Conservation (phyloP, 2,797 vertebrate genomes). For the Kryptopterus vitreolus region DNA sequence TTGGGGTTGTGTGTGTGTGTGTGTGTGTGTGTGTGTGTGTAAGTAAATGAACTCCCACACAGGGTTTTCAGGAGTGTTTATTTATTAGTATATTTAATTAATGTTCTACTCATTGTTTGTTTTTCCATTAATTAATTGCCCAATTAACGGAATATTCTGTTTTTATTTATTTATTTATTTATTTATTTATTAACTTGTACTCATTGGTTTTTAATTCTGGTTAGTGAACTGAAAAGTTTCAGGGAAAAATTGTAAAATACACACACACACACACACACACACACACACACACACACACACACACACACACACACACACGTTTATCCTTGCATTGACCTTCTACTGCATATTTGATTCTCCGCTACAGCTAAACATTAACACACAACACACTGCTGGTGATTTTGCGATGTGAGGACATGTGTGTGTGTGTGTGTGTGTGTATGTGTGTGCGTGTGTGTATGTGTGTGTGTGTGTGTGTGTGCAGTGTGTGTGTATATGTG, state of each 20-base stretch:
- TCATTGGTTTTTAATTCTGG: constrained; percentile 6
- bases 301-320: neutral
- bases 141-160: too few relatives aligned
- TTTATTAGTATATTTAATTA: too few relatives aligned
- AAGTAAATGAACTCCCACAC: neutral
- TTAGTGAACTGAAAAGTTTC: too few relatives aligned
- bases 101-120: too few relatives aligned
- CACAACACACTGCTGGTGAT: too few relatives aligned
- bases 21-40: neutral
- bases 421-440: neutral
- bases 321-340: too few relatives aligned
- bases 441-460: neutral
- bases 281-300: neutral
- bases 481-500: neutral
- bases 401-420: neutral
- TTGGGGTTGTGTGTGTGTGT: neutral
- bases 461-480: neutral
- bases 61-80: neutral
- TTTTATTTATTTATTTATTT: neutral
- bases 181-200: neutral
- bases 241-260: too few relatives aligned
- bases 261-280: neutral
- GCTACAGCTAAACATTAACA: too few relatives aligned
- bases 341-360: too few relatives aligned
- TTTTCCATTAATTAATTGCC: too few relatives aligned